Base-by-base conservation (phyloP, 2,888 invertebrate species). In the Epinotia demarniana region DNA sequence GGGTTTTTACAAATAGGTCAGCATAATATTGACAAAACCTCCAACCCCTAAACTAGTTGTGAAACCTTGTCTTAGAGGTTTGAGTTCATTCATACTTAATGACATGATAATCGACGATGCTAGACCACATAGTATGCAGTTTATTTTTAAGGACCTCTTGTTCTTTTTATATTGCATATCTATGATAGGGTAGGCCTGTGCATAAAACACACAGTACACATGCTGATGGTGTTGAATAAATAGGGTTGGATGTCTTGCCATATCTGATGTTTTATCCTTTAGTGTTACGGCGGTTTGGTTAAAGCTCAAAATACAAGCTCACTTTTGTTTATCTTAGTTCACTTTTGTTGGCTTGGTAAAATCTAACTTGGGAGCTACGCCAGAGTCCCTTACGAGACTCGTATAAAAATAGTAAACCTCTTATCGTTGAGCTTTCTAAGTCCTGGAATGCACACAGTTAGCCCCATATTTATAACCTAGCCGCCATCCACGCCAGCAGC, bases 401-500 rank as follows among this genome's bases (percentile, higher is more conserved):
- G 13, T 46, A 23, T 69, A 27, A 60, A 43, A 58, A 69, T 58
- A 43, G 18, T 9, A 58, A 39, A 19, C 23, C 67, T 43, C 57
- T 18, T 69, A 46, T 46, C 58, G 57, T 43, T 6, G 6, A 60
- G 23, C 75, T 75, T 70, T 70, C 70, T 60, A 76, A 57, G 39
- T 18, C 55, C 67, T 63, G 68, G 62, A 67, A 61, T 76, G 75
- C 77, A 73, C 73, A 73, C 75, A 64, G 75, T 71, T 75, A 71
- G 63, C 64, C 43, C 60, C 53, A 43, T 70, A 69, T 74, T 70
- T 74, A 74, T 64, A 58, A 43, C 58, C 58, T 76, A 80, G 78
- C 78, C 79, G 78, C 75, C 73, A 74, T 76, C 78, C 72, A 78
- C 77, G 79, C 77, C 75, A 72, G 70, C 79, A 82, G 82, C 83